Evolutionary conservation across 2,888 invertebrate species (phyloP), one percentile per base, ranked within the genome.

Genomic region (Cosmia trapezina): DNA sequence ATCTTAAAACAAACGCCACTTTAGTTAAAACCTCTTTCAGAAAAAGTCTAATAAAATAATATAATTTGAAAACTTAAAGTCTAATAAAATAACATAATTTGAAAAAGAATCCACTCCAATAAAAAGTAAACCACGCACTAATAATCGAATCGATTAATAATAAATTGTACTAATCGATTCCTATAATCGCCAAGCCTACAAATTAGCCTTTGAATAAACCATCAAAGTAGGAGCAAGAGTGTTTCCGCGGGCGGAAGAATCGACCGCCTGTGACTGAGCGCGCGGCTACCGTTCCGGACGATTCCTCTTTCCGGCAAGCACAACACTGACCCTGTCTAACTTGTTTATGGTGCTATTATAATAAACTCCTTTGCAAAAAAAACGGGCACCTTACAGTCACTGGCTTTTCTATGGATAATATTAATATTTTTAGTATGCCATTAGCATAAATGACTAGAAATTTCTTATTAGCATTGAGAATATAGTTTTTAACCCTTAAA

Each of bases 251-350:
- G 74, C 89, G 91, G 91, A 91, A 92, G 89, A 87, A 69, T 80
- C 87, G 87, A n/a, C 87, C 83, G 87, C 74, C 89, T 90, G 92
- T 90, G 89, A 92, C 92, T 86, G 89, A 80, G 75, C 70, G 17
- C 43, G 73, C 68, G 78, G 69, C 67, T 83, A 70, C 78, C 87
- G 90, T 92, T 91, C 89, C 90, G 90, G 87, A 85, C 88, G 81
- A 88, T 87, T 83, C 88, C 86, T 81, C 83, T 88, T 92, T 92
- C 93, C 92, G 89, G 87, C 82, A 83, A 83, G 73, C 75, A 87
- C 84, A 87, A 85, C 85, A 82, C 83, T 86, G 80, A 85, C 86
- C 80, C 85, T 89, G 81, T 88, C 53, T 70, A 65, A 73, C 59
- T 73, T 68, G 73, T 83, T 76, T 81, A 83, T 83, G 83, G 83